Percentiles rank a stretch among this genome's conserved stretches.
Evolutionary conservation across 2,113 vertebrate genomes (phyloP).

Genomic region (Pelusios castaneus): DNA sequence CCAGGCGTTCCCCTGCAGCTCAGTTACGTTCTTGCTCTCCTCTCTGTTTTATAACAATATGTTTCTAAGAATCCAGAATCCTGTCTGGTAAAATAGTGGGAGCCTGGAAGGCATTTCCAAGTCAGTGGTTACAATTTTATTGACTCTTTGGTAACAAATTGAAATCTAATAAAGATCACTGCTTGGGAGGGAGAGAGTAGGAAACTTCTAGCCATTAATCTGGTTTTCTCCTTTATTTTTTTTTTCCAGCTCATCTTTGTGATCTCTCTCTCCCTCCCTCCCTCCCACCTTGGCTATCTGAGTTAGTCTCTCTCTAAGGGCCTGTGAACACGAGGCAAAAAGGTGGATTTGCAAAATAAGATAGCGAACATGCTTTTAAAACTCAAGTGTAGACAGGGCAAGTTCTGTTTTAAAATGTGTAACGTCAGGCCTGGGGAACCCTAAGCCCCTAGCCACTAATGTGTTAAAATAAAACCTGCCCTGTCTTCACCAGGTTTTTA

Average conservation of each 20-base stretch:
- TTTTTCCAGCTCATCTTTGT: background rate
- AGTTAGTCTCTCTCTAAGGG: background rate
- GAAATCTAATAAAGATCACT: constrained; percentile 18
- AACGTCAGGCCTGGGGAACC: background rate
- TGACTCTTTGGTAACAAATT: constrained; percentile 9
- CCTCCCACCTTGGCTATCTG: background rate
- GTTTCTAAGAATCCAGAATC: background rate
- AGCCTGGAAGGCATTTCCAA: constrained; percentile 51
- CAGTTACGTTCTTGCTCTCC: background rate
- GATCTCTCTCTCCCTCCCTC: background rate
- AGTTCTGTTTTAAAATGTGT: background rate
- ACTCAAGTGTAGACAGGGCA: background rate
- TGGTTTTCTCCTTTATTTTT: background rate
- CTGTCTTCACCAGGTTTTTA: background rate
- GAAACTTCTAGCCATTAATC: background rate
- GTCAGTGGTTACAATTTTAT: constrained; percentile 22
- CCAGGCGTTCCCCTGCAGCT: constrained; percentile 33
- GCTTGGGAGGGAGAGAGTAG: background rate
- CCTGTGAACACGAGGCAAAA: background rate
- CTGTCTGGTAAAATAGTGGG: background rate
- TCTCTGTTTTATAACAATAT: background rate
- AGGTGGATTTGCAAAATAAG: background rate
- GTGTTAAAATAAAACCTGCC: background rate
- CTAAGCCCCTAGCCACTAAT: background rate
- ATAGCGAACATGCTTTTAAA: background rate